A percentile compares a stretch with the other conserved stretches of the same genome.
These are phyloP conservation scores for Verasper variegatus DNA, from an alignment of 2,113 vertebrate genomes.

Conservation along the genomic window DNA sequence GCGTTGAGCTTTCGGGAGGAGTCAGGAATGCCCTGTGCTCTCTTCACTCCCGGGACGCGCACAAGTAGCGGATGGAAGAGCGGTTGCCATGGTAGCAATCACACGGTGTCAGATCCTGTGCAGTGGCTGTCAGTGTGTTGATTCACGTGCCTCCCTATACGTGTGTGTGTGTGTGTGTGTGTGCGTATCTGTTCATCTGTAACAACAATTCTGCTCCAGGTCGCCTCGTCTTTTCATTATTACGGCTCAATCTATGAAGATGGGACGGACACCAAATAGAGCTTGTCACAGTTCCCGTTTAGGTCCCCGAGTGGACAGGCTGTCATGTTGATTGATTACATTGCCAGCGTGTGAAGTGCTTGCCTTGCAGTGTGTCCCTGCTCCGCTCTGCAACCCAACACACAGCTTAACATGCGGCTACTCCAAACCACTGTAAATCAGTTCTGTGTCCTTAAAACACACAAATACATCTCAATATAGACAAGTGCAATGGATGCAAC, in stretches of 20 bases:
- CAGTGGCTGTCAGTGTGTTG: slow-evolving; percentile 54
- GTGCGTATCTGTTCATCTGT: slow-evolving; percentile 39
- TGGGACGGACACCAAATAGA: slow-evolving; percentile 48
- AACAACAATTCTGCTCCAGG: slow-evolving; percentile 54
- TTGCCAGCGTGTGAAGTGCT: slow-evolving; percentile 63
- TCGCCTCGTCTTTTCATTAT: slow-evolving; percentile 60
- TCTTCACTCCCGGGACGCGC: neutral
- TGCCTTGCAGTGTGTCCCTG: slow-evolving; percentile 63
- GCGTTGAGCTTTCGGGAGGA: slow-evolving; percentile 41
- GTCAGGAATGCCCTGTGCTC: slow-evolving; percentile 55
- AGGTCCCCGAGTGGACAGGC: slow-evolving; percentile 42
- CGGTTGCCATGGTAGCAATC: slow-evolving; percentile 66
- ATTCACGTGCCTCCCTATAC: slow-evolving; percentile 11
- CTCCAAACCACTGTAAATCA: slow-evolving; percentile 25
- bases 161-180: slow-evolving; percentile 17
- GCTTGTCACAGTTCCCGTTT: slow-evolving; percentile 55
- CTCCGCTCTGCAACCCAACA: slow-evolving; percentile 32
- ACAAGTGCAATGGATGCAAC: neutral
- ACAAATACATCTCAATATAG: slow-evolving; percentile 3
- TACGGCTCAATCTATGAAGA: slow-evolving; percentile 50
- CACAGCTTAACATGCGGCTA: slow-evolving; percentile 7
- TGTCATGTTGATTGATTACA: slow-evolving; percentile 78
- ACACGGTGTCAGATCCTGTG: slow-evolving; percentile 56
- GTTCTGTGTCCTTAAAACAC: slow-evolving; percentile 5
- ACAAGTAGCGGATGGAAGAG: slow-evolving; percentile 31